Base-by-base conservation (phyloP, 2,888 invertebrate genomes). In the Thymelicus sylvestris region DNA sequence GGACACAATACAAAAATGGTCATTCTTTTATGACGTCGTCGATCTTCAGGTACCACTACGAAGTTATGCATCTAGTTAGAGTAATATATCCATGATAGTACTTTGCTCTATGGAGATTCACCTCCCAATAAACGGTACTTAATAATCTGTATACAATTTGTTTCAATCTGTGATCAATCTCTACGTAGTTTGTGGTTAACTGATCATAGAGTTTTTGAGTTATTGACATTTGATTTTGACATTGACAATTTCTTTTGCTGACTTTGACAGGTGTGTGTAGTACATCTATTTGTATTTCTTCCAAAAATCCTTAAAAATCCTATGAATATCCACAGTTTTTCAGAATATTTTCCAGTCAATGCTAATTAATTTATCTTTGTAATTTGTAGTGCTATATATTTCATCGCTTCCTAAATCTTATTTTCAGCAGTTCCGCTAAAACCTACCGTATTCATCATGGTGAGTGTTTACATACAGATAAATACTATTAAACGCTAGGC, bases 181-280 rank as follows among this genome's bases (percentile, higher is more conserved):
- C 31, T 31, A 31, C 31, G 0, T 31, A 31, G 31, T 31, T 31
- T 31, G 31, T 31, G 31, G 31, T 3, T 0, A 31, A 2, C 24
- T 5, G 31, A 31, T 3, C 31, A 31, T 0, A 31, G 31, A 31
- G 31, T 31, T 31, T 31, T 31, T 31, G 31, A 31, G 31, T 31
- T 62, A 61, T 55, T 63, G 63, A 57, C 59, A 61, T 38, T n/a
- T n/a, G n/a, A n/a, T 24, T 3, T n/a, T 59, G 66, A 55, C 59
- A 61, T 48, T 71, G 64, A 66, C 74, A 76, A 31, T 39, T 77
- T 81, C 83, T 84, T 86, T 85, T 81, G 47, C 67, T 73, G 78
- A 83, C 72, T 81, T 85, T 87, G 86, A 86, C 87, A 90, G 90
- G 90, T 91, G 78, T 78, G 85, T 72, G n/a, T 67, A 65, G 73